phyloP scores from a whole-genome alignment of 2,113 vertebrate genomes.

The Lophotis ruficrista region DNA sequence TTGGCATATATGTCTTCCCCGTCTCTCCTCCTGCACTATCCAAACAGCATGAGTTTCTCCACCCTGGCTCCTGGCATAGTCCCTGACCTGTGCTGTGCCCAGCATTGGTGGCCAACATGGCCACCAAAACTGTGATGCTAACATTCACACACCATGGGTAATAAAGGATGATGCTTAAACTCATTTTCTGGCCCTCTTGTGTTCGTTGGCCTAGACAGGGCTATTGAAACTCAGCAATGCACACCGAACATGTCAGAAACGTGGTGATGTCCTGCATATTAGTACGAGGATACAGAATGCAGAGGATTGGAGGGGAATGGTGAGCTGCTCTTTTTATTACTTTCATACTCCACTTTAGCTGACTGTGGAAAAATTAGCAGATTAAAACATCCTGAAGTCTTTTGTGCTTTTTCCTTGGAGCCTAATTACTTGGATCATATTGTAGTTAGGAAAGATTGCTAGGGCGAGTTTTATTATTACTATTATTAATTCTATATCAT shows the following conservation, averaged over 20 bases:
- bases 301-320: not conserved
- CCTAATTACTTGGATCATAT: not conserved
- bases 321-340: not conserved
- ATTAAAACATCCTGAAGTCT: not conserved
- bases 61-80: not conserved
- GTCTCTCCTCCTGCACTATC: not conserved
- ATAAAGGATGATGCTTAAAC: not conserved
- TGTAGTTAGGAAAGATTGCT: not conserved
- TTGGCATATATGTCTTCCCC: not conserved
- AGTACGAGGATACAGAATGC: not conserved
- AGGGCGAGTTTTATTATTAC: not conserved
- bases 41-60: not conserved
- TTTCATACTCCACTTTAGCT: not conserved
- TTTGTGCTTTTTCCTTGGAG: not conserved
- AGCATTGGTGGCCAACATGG: fast-evolving
- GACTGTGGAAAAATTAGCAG: not conserved
- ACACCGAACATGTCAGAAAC: fast-evolving
- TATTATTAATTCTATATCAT: not conserved
- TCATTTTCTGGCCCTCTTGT: not conserved
- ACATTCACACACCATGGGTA: fast-evolving
- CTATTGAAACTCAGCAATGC: not conserved
- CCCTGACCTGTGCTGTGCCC: not conserved
- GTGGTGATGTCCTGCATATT: not conserved
- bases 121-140: not conserved
- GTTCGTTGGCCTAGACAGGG: not conserved